Base-by-base conservation (phyloP, 1,140 invertebrate genomes). In the Drosophila burlai region DNA sequence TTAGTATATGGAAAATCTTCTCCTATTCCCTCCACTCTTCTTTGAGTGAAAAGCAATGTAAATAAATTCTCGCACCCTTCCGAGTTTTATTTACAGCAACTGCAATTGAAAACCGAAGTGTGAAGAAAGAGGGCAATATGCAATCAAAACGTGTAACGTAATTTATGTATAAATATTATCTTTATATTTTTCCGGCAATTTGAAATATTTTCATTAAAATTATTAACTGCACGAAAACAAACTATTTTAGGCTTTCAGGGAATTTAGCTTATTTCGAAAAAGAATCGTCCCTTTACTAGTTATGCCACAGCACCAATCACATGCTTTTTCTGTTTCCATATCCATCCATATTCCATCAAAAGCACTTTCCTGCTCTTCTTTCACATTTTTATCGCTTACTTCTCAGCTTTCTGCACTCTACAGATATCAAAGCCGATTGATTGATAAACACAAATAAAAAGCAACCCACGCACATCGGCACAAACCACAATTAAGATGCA, bases 381-480 rank as follows among this genome's bases (percentile, higher is more conserved):
- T 61, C 49, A 38, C 52, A 38, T 47, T 42, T 73, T 46, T 46
- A 54, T 42, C 11, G 63, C 45, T 47, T 57, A 31, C 16, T 40
- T 21, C 34, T 16, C 13, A 15, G 21, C 42, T 29, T 43, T 64
- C 34, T n/a, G 34, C 65, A 38, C 26, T 40, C 26, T 34, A 31
- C 15, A 45, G 49, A 65, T 81, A 65, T 58, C 54, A 61, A 62
- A 62, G 55, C 46, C 79, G 46, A 81, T 76, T 66, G 66, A 76
- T 58, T 60, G 45, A 46, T 36, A 38, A 24, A 26, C 24, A 43
- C 24, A 38, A 47, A 60, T 36, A 75, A 65, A 68, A 58, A 83
- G 24, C 55, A 69, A 43, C 77, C 81, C 81, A 83, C 81, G 81
- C 77, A 73, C 26, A 61, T 42, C 42, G 42, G 11, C 18, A 36